These are phyloP conservation scores for Crocallis elinguaria DNA, from an alignment of 2,888 invertebrate genomes.

Conservation along the genomic window DNA sequence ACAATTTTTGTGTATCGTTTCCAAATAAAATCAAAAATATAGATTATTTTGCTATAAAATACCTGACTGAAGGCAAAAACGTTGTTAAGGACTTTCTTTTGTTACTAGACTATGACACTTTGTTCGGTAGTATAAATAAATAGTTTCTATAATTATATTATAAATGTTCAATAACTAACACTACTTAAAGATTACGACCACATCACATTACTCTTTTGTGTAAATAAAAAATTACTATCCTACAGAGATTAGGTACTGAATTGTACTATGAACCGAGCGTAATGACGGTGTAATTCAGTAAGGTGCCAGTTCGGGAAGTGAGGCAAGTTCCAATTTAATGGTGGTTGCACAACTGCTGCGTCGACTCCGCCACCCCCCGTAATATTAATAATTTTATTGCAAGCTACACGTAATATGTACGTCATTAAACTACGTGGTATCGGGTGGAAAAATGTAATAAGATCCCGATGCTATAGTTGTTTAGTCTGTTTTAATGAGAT, in stretches of 20 bases:
- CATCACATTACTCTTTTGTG: too few species aligned
- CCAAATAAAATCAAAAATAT: too few species aligned
- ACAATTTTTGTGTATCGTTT: background rate
- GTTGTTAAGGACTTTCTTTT: too few species aligned
- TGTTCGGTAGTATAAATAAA: too few species aligned
- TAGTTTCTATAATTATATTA: too few species aligned
- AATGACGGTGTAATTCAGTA: constrained; percentile 67
- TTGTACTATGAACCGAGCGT: constrained; percentile 24
- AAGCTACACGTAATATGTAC: constrained; percentile 52
- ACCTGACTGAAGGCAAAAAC: too few species aligned
- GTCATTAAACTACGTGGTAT: constrained; percentile 15
- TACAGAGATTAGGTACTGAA: constrained; percentile 8
- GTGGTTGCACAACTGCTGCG: constrained; percentile 79
- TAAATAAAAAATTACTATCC: background rate
- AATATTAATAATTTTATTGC: constrained; percentile 72
- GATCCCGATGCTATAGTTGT: background rate
- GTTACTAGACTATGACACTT: too few species aligned
- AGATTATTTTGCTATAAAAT: too few species aligned
- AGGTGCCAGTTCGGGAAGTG: constrained; percentile 72
- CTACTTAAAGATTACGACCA: too few species aligned
- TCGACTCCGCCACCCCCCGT: constrained; percentile 53
- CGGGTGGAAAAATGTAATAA: constrained; percentile 14
- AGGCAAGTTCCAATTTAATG: constrained; percentile 82
- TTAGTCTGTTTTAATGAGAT: background rate
- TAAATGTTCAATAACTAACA: too few species aligned